Evolutionary conservation across 1,140 invertebrate species (phyloP).

Genomic region (Neodiprion fabricii): DNA sequence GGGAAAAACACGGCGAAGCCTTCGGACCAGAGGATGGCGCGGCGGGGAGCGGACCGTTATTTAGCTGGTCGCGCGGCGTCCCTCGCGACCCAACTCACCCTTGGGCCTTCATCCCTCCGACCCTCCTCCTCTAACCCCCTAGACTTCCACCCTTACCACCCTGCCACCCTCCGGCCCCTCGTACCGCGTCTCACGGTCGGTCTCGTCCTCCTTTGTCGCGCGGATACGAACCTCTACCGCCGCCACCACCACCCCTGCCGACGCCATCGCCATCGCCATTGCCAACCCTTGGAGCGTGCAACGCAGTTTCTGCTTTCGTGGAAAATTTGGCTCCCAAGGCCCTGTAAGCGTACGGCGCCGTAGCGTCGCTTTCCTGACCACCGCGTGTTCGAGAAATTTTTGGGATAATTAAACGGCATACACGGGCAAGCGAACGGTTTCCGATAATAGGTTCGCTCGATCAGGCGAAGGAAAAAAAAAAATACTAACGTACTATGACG

Average conservation of each 20-base stretch:
- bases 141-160: neutral
- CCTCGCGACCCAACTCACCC: slow-evolving; percentile 6
- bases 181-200: slow-evolving; percentile 11
- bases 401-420: slow-evolving; percentile 7
- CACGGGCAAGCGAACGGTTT: neutral
- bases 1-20: slow-evolving; percentile 13
- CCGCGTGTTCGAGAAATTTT: neutral
- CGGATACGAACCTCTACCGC: slow-evolving; percentile 5
- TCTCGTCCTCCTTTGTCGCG: slow-evolving; percentile 7
- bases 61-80: slow-evolving; percentile 14
- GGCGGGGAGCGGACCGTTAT: neutral
- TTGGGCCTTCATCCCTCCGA: slow-evolving; percentile 11
- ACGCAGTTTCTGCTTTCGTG: neutral
- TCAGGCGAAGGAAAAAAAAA: neutral
- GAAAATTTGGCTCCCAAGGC: neutral
- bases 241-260: neutral
- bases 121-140: slow-evolving; percentile 13
- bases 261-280: neutral
- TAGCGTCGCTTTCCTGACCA: neutral
- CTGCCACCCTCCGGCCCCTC: neutral
- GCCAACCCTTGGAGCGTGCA: neutral
- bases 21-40: neutral
- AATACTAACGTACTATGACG: neutral
- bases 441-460: neutral
- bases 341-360: neutral